Percentiles rank a stretch among this genome's conserved stretches.
These are phyloP conservation scores for Apodemus sylvaticus DNA, from an alignment of 2,113 vertebrate species.

Conservation along the genomic window DNA sequence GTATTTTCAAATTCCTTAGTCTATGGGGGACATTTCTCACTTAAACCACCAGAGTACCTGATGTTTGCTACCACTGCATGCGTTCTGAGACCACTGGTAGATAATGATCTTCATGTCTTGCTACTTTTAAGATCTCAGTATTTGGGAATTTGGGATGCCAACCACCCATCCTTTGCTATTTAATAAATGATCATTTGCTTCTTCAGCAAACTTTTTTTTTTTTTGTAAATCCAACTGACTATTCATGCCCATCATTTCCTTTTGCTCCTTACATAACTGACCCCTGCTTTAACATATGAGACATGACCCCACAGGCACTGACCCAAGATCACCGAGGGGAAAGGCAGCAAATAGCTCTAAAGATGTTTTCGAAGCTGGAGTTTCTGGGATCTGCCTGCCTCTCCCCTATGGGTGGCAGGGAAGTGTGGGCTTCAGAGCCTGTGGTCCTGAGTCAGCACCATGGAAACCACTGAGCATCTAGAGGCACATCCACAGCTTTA, in stretches of 20 bases:
- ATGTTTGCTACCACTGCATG: not conserved
- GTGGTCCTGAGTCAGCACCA: not conserved
- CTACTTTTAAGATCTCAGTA: constrained; percentile 4
- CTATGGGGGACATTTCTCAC: not conserved
- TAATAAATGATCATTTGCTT: not conserved
- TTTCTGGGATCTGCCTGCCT: not conserved
- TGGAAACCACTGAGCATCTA: not conserved
- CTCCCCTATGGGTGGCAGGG: not conserved
- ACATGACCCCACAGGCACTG: not conserved
- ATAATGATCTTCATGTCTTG: not conserved
- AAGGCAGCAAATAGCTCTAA: not conserved
- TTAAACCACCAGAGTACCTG: not conserved
- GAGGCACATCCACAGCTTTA: not conserved
- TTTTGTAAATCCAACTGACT: not conserved
- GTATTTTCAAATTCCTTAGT: not conserved
- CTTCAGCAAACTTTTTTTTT: constrained; percentile 16
- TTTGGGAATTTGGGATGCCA: not conserved
- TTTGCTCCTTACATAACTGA: not conserved
- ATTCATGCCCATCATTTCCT: not conserved
- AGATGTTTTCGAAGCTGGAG: not conserved
- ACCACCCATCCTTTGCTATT: not conserved
- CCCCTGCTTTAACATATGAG: not conserved
- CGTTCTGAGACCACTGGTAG: not conserved
- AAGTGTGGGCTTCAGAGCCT: not conserved
- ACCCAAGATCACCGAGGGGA: not conserved